Percentiles rank a stretch among this genome's conserved stretches.
phyloP scores from a whole-genome alignment of 2,888 invertebrate genomes.

The Aromia moschata region DNA sequence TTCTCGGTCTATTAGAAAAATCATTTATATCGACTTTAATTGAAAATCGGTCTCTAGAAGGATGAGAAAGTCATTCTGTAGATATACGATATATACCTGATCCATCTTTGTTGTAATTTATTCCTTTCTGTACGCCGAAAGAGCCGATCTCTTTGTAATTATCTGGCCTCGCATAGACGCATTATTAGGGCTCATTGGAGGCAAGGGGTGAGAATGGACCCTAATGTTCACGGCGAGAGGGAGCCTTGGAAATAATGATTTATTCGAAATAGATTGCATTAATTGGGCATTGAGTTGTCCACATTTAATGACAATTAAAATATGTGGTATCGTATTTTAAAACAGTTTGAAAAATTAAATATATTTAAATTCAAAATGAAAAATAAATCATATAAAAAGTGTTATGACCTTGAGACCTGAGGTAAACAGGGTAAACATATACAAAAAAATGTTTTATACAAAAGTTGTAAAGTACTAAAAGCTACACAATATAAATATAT shows the following conservation, averaged over 20 bases:
- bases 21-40: slow-evolving; percentile 18
- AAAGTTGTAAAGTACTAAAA: too few relatives aligned
- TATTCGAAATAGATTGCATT: slow-evolving; percentile 13
- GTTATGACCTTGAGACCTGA: too few relatives aligned
- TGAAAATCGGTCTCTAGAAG: slow-evolving; percentile 13
- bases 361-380: too few relatives aligned
- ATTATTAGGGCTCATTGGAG: slow-evolving; percentile 5
- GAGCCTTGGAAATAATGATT: slow-evolving; percentile 15
- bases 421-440: too few relatives aligned
- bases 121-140: slow-evolving; percentile 41
- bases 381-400: too few relatives aligned
- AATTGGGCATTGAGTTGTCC: slow-evolving; percentile 9
- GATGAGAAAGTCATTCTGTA: slow-evolving; percentile 33
- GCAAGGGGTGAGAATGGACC: slow-evolving; percentile 13
- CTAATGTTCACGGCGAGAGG: background rate
- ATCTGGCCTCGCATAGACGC: slow-evolving; percentile 21
- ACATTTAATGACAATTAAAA: slow-evolving; percentile 7
- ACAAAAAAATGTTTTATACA: too few relatives aligned
- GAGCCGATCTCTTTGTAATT: slow-evolving; percentile 37
- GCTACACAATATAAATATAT: too few relatives aligned
- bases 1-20: slow-evolving; percentile 16
- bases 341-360: too few relatives aligned
- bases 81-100: slow-evolving; percentile 32
- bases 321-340: too few relatives aligned
- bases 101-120: slow-evolving; percentile 42